phyloP scores from a whole-genome alignment of 2,797 vertebrate species.

The Tokudaia tokunoshimensis region DNA sequence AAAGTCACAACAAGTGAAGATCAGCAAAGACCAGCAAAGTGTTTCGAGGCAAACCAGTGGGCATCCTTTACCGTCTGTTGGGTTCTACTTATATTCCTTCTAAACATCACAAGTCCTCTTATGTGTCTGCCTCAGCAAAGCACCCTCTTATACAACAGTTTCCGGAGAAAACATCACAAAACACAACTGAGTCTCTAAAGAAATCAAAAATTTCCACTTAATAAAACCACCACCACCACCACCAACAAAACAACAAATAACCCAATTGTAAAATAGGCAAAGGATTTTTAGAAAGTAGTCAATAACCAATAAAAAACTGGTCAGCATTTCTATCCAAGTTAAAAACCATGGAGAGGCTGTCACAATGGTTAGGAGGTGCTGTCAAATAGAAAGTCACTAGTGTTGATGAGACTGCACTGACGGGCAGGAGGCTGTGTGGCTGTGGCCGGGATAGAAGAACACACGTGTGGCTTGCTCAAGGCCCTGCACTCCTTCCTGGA shows the following conservation, averaged over 20 bases:
- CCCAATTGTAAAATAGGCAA: neutral
- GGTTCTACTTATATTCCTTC: neutral
- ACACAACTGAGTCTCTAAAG: neutral
- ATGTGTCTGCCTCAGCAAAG: neutral
- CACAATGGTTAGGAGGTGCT: neutral
- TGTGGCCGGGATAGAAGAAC: neutral
- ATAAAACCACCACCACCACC: neutral
- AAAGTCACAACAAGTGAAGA: neutral
- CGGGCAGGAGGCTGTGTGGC: neutral
- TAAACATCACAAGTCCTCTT: neutral
- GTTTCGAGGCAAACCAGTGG: neutral
- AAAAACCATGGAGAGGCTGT: neutral
- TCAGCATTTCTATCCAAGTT: neutral
- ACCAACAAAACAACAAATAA: neutral
- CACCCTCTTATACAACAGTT: too few relatives aligned
- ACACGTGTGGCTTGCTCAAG: neutral
- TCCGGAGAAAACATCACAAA: too few relatives aligned
- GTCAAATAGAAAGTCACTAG: neutral
- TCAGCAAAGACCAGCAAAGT: neutral
- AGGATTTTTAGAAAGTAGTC: neutral
- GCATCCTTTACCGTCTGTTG: neutral
- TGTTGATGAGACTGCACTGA: neutral
- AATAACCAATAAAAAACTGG: neutral
- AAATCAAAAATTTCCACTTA: neutral
- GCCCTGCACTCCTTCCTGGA: neutral